Evolutionary conservation across 2,888 invertebrate species (phyloP), one percentile per base, ranked within the genome.

Genomic region (Diarsia mendica): DNA sequence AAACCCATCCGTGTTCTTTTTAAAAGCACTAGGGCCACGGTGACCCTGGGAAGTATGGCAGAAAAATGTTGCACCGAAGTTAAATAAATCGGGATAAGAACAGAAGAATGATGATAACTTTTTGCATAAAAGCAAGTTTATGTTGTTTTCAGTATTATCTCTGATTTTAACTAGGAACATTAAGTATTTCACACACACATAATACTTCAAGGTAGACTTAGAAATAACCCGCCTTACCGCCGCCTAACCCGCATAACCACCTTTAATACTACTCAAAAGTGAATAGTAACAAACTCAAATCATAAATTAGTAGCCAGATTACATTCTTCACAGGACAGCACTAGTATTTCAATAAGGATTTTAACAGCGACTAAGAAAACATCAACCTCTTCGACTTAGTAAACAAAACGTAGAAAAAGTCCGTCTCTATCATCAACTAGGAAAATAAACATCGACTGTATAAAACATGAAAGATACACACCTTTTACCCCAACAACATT

Each of bases 381-480:
- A n/a, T 44, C 15, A 4, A 48, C 15, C n/a, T 3, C n/a, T 63
- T 58, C 18, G 60, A 18, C 15, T 60, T 1, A n/a, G n/a, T 63
- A 60, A n/a, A 20, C 2, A 51, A 51, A 53, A 33, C 33, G 15
- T 28, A 39, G 28, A 28, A 66, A 63, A 44, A 9, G 0, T 3
- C 13, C 9, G 55, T 61, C 15, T 61, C 20, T 1, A 44, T 1
- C 5, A 20, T 46, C 0, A n/a, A 3, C 18, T 46, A 53, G 46
- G 39, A 48, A 46, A 33, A 61, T 20, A 13, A 77, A 64, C 23
- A 83, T 53, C 58, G 33, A 46, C 72, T 83, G 49, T 49, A 72
- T 67, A 71, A 83, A 71, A 79, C 48, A 78, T 78, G 64, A 71
- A 46, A 64, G 55, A 39, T 11, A 39, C 51, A 48, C 23, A 23